phyloP scores from a whole-genome alignment of 2,113 vertebrate species.

The Percina caprodes region DNA sequence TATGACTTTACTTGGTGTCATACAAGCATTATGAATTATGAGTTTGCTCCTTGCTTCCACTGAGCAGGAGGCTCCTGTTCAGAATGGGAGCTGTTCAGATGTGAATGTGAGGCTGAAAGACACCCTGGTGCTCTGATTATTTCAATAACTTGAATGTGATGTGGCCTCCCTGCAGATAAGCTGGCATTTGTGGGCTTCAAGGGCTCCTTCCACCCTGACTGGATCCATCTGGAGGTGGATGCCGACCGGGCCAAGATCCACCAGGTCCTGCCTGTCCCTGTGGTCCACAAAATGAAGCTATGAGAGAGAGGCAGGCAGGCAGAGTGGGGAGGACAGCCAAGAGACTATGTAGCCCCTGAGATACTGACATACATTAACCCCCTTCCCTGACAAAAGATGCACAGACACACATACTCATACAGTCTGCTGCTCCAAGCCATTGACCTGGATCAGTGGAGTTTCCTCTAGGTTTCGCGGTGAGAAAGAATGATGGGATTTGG shows the following conservation, averaged over 20 bases:
- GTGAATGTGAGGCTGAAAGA: not conserved
- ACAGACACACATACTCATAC: conserved; percentile 19
- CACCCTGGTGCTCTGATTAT: not conserved
- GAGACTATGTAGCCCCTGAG: conserved; percentile 35
- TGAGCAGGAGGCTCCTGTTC: not conserved
- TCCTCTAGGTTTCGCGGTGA: conserved; percentile 5
- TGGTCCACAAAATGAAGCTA: conserved; percentile 84
- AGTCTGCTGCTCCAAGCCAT: conserved; percentile 38
- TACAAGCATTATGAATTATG: not conserved
- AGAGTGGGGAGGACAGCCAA: conserved; percentile 12
- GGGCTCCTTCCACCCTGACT: conserved; percentile 70
- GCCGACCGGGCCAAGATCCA: conserved; percentile 70
- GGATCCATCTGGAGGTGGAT: conserved; percentile 66
- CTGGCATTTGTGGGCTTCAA: conserved; percentile 76
- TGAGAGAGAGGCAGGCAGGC: conserved; percentile 78
- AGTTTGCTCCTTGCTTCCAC: not conserved
- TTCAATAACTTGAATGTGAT: not conserved
- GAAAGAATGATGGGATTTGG: conserved; percentile 7
- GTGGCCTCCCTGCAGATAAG: conserved; percentile 61
- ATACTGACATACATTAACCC: conserved; percentile 11
- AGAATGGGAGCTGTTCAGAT: not conserved
- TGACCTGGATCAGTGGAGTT: conserved; percentile 34
- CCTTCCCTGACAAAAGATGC: conserved; percentile 5
- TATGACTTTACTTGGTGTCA: not conserved
- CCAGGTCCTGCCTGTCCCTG: conserved; percentile 71